Evolutionary conservation across 2,888 invertebrate species (phyloP).

Genomic region (Pyralis farinalis): DNA sequence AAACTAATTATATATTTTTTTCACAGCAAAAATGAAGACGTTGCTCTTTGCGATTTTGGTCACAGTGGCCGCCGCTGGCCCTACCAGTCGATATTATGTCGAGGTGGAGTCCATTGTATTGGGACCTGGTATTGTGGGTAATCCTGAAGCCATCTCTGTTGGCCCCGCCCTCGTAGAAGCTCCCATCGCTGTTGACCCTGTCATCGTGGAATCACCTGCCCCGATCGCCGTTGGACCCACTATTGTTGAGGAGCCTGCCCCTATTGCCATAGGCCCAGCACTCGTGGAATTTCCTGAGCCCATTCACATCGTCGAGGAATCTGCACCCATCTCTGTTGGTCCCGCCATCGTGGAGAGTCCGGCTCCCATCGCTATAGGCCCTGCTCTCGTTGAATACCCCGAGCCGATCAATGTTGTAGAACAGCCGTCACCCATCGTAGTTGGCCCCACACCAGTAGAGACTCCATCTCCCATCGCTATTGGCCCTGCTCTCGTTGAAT

Average conservation of each 20-base stretch:
- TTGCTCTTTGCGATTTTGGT: conserved; percentile 35
- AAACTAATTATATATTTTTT: neutral
- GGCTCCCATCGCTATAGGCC: neutral
- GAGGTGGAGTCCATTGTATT: neutral
- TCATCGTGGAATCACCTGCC: neutral
- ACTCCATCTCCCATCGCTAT: conserved; percentile 12
- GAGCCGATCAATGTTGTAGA: neutral
- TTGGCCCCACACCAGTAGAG: conserved; percentile 19
- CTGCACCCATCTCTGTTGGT: neutral
- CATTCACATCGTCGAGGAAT: no score
- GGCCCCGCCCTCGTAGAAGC: conserved; percentile 3
- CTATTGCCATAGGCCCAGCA: neutral
- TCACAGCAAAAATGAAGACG: conserved; percentile 27
- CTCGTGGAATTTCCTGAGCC: neutral
- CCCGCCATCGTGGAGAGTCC: conserved; percentile 2
- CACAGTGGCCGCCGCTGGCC: conserved; percentile 36
- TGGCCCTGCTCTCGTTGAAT: conserved; percentile 13
- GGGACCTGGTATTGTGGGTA: conserved; percentile 1
- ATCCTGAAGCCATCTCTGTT: neutral
- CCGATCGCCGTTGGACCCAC: conserved; percentile 2
- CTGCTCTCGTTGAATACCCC: neutral
- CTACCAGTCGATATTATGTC: conserved; percentile 24
- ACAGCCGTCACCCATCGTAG: neutral
- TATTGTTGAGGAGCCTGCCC: neutral
- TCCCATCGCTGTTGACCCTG: conserved; percentile 2